These are phyloP conservation scores for Notodonta ziczac DNA, from an alignment of 2,888 invertebrate species.

Conservation along the genomic window DNA sequence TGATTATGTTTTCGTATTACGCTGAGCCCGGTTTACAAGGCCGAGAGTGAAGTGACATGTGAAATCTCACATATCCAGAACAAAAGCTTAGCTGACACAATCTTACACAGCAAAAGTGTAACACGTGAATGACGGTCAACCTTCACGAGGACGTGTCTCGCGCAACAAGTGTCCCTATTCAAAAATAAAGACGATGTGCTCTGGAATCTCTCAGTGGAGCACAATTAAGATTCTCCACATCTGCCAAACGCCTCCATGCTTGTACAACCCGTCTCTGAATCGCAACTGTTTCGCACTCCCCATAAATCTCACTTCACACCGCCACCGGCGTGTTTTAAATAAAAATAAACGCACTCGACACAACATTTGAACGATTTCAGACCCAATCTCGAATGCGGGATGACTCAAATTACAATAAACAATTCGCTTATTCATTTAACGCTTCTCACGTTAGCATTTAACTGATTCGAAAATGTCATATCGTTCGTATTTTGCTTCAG, in stretches of 20 bases:
- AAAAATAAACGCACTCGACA: constrained; percentile 55
- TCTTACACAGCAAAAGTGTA: constrained; percentile 43
- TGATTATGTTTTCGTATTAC: no score
- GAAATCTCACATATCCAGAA: constrained; percentile 48
- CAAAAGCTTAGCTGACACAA: constrained; percentile 48
- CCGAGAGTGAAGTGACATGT: constrained; percentile 17
- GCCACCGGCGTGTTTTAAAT: constrained; percentile 57
- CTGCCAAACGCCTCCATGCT: constrained; percentile 62
- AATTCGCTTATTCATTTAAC: constrained; percentile 55
- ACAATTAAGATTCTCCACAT: constrained; percentile 79
- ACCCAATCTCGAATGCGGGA: constrained; percentile 52
- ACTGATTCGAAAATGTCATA: constrained; percentile 56
- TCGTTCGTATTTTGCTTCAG: constrained; percentile 38
- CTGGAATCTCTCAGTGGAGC: constrained; percentile 74
- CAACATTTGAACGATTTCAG: constrained; percentile 47
- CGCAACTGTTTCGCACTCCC: constrained; percentile 65
- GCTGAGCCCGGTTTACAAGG: background rate
- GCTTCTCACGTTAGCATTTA: constrained; percentile 67
- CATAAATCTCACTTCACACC: constrained; percentile 68
- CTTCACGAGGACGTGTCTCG: constrained; percentile 38
- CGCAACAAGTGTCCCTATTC: constrained; percentile 71
- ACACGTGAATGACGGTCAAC: constrained; percentile 57
- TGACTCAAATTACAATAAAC: constrained; percentile 57
- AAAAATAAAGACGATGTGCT: constrained; percentile 69
- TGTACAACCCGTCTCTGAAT: constrained; percentile 59